A percentile compares a stretch with the other conserved stretches of the same genome.
These are phyloP conservation scores for Unio pictorum DNA, from an alignment of 2,888 invertebrate species.

Conservation along the genomic window DNA sequence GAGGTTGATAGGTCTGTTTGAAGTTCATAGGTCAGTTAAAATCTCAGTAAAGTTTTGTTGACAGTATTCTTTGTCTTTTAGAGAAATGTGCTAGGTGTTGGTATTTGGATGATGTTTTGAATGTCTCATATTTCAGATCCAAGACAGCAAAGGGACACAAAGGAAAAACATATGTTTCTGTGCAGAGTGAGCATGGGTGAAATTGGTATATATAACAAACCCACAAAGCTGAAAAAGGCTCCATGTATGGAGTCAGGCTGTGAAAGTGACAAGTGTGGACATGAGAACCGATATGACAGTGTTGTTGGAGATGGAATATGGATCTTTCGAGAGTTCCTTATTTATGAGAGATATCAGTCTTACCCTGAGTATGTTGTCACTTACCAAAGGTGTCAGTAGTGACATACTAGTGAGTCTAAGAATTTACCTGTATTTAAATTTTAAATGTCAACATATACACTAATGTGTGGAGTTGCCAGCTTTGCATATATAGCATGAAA, in stretches of 20 bases:
- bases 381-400: slow-evolving; percentile 19
- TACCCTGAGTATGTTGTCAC: slow-evolving; percentile 54
- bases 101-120: too few species aligned
- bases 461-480: too few species aligned
- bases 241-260: slow-evolving; percentile 28
- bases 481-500: too few species aligned
- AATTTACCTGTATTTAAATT: too few species aligned
- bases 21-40: too few species aligned
- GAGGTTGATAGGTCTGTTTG: too few species aligned
- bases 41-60: too few species aligned
- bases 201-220: slow-evolving; percentile 16
- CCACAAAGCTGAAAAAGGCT: slow-evolving; percentile 23
- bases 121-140: slow-evolving; percentile 24
- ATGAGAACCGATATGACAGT: slow-evolving; percentile 30
- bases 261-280: slow-evolving; percentile 27
- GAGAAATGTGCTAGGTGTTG: too few species aligned
- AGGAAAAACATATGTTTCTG: slow-evolving; percentile 41
- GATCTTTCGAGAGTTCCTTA: slow-evolving; percentile 52
- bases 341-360: slow-evolving; percentile 40
- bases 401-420: too few species aligned
- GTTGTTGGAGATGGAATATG: slow-evolving; percentile 38
- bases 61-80: too few species aligned
- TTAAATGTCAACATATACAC: too few species aligned
- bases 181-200: slow-evolving; percentile 39
- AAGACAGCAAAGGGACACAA: slow-evolving; percentile 15